These are phyloP conservation scores for Entosphenus tridentatus DNA, from an alignment of 2,113 vertebrate genomes.

Conservation along the genomic window DNA sequence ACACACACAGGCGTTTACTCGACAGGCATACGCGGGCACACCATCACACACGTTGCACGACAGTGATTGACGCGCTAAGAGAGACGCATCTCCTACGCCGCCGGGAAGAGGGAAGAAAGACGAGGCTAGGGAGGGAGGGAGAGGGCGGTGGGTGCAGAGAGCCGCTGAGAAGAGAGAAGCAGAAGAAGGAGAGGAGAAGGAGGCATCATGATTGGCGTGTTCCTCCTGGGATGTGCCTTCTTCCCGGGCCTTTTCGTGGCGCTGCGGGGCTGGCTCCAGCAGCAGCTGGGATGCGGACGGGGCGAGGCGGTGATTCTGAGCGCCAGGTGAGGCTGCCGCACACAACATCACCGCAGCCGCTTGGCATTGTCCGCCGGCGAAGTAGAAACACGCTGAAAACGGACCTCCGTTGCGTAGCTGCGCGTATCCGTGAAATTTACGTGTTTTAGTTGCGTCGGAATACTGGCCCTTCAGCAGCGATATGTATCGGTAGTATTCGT, in stretches of 20 bases:
- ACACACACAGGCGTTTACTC: no score
- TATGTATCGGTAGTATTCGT: no score
- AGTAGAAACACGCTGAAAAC: no score
- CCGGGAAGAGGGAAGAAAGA: neutral
- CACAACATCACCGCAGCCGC: neutral
- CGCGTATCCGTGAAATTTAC: no score
- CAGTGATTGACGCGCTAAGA: no score
- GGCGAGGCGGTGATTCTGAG: constrained; percentile 6
- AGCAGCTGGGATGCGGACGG: neutral
- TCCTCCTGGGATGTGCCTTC: neutral
- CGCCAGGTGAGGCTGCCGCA: neutral
- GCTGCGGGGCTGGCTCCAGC: neutral
- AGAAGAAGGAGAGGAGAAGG: neutral
- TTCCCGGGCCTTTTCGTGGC: constrained; percentile 3
- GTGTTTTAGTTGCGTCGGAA: no score
- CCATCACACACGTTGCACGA: no score
- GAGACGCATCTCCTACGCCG: no score
- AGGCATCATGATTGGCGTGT: neutral
- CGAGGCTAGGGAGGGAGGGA: neutral
- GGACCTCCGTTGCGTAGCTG: no score
- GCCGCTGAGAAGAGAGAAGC: neutral
- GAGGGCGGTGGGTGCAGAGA: neutral
- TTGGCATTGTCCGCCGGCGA: no score
- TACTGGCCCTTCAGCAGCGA: no score
- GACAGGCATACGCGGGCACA: no score